A percentile compares a stretch with the other conserved stretches of the same genome.
These are phyloP conservation scores for Stegostoma tigrinum DNA, from an alignment of 2,113 vertebrate species.

Conservation along the genomic window DNA sequence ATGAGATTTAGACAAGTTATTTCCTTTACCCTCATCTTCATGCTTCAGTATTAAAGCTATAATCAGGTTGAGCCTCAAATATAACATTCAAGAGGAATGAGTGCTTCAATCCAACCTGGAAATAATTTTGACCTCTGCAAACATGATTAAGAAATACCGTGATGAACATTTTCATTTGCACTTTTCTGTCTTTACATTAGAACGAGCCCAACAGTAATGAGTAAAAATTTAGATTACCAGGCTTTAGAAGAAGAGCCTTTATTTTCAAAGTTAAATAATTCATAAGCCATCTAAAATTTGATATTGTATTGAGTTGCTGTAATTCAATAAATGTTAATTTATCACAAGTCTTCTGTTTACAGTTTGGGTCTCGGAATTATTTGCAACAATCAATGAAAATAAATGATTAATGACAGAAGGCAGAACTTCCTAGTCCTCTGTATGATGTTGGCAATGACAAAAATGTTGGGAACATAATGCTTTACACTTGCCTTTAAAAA, in stretches of 20 bases:
- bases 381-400: background rate
- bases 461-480: no score
- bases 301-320: background rate
- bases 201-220: background rate
- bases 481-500: no score
- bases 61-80: background rate
- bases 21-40: background rate
- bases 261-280: background rate
- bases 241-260: background rate
- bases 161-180: background rate
- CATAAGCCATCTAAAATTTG: background rate
- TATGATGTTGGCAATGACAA: no score
- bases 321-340: constrained; percentile 12
- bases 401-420: background rate
- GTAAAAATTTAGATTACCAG: background rate
- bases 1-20: background rate
- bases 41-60: background rate
- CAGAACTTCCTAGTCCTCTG: no score
- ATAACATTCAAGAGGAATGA: no score
- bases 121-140: background rate
- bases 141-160: background rate
- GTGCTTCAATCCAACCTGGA: background rate
- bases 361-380: background rate
- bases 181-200: background rate
- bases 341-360: background rate